Conservation (phyloP, 2,888 invertebrate species). For the Meta bourneti region DNA sequence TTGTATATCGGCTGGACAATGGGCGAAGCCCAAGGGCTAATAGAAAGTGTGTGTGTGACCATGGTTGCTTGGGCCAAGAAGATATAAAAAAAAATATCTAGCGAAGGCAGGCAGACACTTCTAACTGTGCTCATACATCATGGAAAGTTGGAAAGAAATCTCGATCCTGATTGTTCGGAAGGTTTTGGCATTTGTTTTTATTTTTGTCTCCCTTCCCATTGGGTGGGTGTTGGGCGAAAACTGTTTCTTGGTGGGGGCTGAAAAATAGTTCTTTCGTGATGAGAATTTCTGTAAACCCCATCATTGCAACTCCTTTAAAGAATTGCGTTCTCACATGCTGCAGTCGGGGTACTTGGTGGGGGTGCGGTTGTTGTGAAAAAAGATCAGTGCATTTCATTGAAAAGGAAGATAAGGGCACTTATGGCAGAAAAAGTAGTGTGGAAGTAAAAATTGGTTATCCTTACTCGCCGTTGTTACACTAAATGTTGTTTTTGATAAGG, state of each 20-base stretch:
- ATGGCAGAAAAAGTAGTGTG: not conserved
- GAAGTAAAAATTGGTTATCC: too few relatives aligned
- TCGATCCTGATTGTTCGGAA: slow-evolving; percentile 32
- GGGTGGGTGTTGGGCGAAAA: not conserved
- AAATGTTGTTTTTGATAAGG: too few relatives aligned
- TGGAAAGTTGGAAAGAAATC: slow-evolving; percentile 40
- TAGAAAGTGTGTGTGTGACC: slow-evolving; percentile 42
- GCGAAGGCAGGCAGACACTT: not conserved
- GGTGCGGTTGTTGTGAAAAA: slow-evolving; percentile 4
- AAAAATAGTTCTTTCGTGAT: slow-evolving; percentile 6
- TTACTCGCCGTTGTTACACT: too few relatives aligned
- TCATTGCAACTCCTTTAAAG: not conserved
- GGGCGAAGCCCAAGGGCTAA: slow-evolving; percentile 33
- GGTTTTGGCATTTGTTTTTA: slow-evolving; percentile 14
- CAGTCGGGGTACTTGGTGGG: not conserved
- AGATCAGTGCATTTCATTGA: not conserved
- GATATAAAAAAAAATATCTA: not conserved
- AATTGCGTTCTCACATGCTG: not conserved
- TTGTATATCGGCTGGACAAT: slow-evolving; percentile 54
- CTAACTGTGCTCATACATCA: slow-evolving; percentile 42
- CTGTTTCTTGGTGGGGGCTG: not conserved
- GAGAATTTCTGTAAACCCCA: not conserved
- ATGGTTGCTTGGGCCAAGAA: slow-evolving; percentile 25
- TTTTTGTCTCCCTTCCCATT: not conserved
- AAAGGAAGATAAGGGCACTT: not conserved